These are phyloP conservation scores for Poicephalus meyeri DNA, from an alignment of 2,113 vertebrate species.

Conservation along the genomic window DNA sequence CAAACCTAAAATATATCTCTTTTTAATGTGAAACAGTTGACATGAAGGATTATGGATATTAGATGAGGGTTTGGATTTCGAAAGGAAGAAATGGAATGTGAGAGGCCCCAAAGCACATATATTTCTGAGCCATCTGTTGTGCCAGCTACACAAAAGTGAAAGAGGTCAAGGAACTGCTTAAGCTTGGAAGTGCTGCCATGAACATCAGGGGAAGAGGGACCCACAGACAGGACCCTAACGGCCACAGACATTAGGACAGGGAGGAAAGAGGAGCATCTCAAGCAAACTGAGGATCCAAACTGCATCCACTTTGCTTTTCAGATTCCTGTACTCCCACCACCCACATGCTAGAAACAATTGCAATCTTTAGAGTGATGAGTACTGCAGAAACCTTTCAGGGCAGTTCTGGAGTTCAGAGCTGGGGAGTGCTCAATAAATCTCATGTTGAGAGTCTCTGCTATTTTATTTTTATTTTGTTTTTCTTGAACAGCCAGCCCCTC, in stretches of 20 bases:
- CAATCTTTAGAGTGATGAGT: neutral
- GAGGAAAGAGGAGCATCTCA: neutral
- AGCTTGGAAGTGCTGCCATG: neutral
- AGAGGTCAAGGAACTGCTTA: neutral
- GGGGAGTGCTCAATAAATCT: neutral
- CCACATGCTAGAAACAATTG: neutral
- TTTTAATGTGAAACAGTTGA: conserved; percentile 63
- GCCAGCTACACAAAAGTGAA: conserved; percentile 6
- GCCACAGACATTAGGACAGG: neutral
- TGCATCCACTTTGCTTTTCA: neutral
- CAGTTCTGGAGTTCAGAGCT: neutral
- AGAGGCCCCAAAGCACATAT: neutral
- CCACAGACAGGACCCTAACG: neutral
- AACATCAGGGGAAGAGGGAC: neutral
- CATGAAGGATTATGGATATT: conserved; percentile 37
- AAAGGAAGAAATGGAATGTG: conserved; percentile 26
- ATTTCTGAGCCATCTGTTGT: conserved; percentile 6
- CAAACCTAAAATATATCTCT: conserved; percentile 42
- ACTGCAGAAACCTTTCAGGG: neutral
- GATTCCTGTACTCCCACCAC: neutral
- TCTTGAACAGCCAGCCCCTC: neutral
- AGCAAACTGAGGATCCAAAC: neutral
- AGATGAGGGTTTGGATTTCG: conserved; percentile 8
- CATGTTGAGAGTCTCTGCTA: neutral
- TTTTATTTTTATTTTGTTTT: neutral